phyloP scores from a whole-genome alignment of 2,113 vertebrate species.

The Elgaria multicarinata region DNA sequence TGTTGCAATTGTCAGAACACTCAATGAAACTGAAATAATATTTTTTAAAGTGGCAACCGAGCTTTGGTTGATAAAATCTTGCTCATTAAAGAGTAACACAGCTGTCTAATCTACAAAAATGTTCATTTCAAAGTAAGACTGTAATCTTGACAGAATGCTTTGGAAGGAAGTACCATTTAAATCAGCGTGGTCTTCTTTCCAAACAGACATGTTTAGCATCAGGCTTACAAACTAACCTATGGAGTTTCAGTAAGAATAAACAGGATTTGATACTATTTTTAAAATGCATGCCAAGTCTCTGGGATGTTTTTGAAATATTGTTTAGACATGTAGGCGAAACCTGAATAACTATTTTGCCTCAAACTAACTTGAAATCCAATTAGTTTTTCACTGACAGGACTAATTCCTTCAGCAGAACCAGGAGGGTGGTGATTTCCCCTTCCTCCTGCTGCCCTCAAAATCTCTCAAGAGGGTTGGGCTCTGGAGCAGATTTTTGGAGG shows the following conservation, averaged over 20 bases:
- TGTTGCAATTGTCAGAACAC: not conserved
- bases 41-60: not conserved
- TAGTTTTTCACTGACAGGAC: too few species aligned
- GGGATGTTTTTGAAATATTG: too few species aligned
- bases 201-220: not conserved
- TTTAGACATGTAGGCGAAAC: not conserved
- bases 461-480: too few species aligned
- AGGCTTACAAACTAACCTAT: not conserved
- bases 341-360: not conserved
- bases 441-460: too few species aligned
- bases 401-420: too few species aligned
- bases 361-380: not conserved
- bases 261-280: not conserved
- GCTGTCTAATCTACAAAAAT: not conserved
- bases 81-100: rapidly evolving
- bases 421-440: too few species aligned
- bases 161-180: not conserved
- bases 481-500: too few species aligned
- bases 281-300: not conserved
- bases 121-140: not conserved
- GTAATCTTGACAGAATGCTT: not conserved
- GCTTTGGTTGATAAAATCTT: not conserved
- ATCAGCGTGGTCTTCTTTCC: not conserved
- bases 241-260: not conserved
- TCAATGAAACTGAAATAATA: not conserved